Percentiles rank a stretch among this genome's conserved stretches.
These are phyloP conservation scores for Calameuta filiformis DNA, from an alignment of 2,888 invertebrate species.

Conservation along the genomic window DNA sequence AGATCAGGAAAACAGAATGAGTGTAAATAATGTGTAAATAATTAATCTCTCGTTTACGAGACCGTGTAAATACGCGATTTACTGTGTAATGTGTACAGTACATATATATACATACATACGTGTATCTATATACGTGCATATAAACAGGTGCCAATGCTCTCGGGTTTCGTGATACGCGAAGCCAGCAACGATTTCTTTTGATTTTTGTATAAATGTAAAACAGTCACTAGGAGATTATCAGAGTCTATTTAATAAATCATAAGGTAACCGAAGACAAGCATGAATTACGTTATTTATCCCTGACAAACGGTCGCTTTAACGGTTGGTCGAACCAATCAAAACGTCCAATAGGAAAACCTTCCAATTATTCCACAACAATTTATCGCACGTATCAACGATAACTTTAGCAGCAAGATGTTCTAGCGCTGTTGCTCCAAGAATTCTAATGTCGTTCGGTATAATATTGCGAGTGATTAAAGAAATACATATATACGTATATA, in stretches of 20 bases:
- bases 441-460: neutral
- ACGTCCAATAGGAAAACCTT: neutral
- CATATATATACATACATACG: neutral
- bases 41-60: constrained; percentile 12
- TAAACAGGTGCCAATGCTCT: constrained; percentile 29
- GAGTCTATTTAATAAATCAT: constrained; percentile 56
- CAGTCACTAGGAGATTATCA: constrained; percentile 37
- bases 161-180: constrained; percentile 7
- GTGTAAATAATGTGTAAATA: constrained; percentile 37
- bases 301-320: constrained; percentile 46
- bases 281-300: constrained; percentile 11
- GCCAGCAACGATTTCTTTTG: constrained; percentile 27
- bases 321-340: constrained; percentile 8
- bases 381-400: neutral
- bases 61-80: neutral
- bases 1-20: neutral
- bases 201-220: constrained; percentile 61
- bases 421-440: neutral
- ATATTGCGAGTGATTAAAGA: neutral
- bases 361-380: neutral
- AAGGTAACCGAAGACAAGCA: constrained; percentile 11
- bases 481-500: neutral
- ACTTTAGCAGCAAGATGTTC: neutral
- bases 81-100: constrained; percentile 1
- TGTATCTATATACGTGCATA: constrained; percentile 28